These are phyloP conservation scores for Panurus biarmicus DNA, from an alignment of 2,113 vertebrate species.

Conservation along the genomic window DNA sequence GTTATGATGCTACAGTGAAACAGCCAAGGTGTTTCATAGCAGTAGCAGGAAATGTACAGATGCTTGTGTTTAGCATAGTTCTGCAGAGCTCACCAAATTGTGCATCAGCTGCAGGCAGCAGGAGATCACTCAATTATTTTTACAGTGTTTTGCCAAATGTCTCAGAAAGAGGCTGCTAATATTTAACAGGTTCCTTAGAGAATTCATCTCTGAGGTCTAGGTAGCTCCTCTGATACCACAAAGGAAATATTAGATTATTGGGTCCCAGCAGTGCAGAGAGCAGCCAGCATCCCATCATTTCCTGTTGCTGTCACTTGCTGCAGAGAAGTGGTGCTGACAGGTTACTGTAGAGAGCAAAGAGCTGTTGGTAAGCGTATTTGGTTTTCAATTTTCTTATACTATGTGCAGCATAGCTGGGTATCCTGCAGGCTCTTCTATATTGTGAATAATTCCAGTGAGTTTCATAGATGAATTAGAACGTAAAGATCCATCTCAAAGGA, in stretches of 20 bases:
- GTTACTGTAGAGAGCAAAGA: not conserved
- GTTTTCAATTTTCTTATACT: not conserved
- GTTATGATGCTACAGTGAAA: not conserved
- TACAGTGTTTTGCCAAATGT: not conserved
- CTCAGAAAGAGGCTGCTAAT: not conserved
- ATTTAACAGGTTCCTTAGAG: not conserved
- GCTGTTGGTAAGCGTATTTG: not conserved
- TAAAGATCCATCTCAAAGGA: not conserved
- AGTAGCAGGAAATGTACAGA: not conserved
- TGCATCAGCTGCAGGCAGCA: not conserved
- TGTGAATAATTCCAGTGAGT: not conserved
- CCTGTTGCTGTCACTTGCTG: not conserved
- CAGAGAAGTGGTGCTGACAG: not conserved
- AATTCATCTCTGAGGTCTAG: not conserved
- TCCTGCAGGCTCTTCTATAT: not conserved
- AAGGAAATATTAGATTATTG: not conserved
- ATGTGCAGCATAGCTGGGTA: accelerated
- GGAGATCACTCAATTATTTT: not conserved
- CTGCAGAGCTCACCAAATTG: not conserved
- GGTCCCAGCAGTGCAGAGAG: not conserved
- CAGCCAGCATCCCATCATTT: not conserved
- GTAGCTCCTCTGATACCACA: not conserved
- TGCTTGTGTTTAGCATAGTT: not conserved
- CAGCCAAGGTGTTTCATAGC: not conserved
- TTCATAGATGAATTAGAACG: not conserved